phyloP scores from a whole-genome alignment of 2,888 invertebrate species.

The Nesidiocoris tenuis region DNA sequence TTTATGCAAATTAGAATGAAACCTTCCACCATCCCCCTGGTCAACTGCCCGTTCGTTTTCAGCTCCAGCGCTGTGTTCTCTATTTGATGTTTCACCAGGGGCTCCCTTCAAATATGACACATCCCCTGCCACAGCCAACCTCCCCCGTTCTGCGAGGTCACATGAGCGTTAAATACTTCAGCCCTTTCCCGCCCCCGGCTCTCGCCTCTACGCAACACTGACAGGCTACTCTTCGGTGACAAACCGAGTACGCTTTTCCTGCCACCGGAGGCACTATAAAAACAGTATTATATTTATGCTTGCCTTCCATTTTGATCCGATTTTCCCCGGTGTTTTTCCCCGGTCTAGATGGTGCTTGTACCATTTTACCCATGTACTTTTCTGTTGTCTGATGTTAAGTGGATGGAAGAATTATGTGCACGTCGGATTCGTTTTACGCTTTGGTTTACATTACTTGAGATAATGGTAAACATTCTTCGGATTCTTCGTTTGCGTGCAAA shows the following conservation, averaged over 20 bases:
- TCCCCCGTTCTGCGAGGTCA: neutral
- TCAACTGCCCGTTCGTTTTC: neutral
- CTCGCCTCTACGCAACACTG: too few relatives aligned
- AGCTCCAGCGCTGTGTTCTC: neutral
- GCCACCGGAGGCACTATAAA: neutral
- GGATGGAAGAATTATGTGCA: too few relatives aligned
- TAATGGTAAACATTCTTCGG: too few relatives aligned
- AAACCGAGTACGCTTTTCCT: neutral
- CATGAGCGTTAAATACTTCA: neutral
- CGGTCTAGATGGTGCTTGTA: too few relatives aligned
- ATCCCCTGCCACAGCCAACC: neutral
- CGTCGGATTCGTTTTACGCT: too few relatives aligned
- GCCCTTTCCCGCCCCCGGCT: neutral
- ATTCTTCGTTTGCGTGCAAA: too few relatives aligned
- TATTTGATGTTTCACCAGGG: neutral
- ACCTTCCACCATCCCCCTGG: neutral
- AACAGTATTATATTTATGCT: neutral
- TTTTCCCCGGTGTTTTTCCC: too few relatives aligned
- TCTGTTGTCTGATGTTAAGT: too few relatives aligned
- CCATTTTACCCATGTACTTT: too few relatives aligned
- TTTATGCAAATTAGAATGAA: conserved; percentile 24
- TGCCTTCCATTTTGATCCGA: neutral
- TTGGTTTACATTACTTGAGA: too few relatives aligned
- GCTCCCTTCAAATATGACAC: neutral
- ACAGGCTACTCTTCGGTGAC: neutral